Percentiles rank a stretch among this genome's conserved stretches.
Evolutionary conservation across 1,140 invertebrate genomes (phyloP).

Genomic region (Orchestia grillus): DNA sequence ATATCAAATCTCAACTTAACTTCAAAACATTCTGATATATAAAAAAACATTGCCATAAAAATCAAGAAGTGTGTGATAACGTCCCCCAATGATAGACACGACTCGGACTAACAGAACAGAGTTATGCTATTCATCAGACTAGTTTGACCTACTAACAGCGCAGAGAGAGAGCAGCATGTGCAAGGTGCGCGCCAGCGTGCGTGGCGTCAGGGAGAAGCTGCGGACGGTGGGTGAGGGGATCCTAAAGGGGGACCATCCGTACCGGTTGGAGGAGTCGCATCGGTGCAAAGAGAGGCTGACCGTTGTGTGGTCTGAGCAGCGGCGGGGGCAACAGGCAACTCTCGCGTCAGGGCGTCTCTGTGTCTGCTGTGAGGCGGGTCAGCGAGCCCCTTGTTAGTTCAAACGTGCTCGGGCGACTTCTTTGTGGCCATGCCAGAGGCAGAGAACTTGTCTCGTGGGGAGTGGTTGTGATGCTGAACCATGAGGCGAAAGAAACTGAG

Average conservation of each 20-base stretch:
- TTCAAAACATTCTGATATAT: not conserved
- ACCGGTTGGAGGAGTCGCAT: not conserved
- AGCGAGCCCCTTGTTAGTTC: not conserved
- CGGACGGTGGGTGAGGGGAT: constrained; percentile 3
- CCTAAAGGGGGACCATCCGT: not conserved
- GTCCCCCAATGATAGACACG: not conserved
- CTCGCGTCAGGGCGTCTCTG: not conserved
- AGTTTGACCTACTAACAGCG: not conserved
- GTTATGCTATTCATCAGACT: not conserved
- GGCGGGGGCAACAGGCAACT: not conserved
- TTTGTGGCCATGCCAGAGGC: not conserved
- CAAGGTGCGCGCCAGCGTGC: not conserved
- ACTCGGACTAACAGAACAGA: not conserved
- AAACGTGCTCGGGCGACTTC: not conserved
- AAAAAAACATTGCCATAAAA: not conserved
- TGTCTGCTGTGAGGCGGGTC: not conserved
- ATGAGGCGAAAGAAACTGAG: not conserved
- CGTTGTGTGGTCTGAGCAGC: not conserved
- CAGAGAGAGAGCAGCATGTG: not conserved
- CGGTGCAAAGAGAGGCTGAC: not conserved
- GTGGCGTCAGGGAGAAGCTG: not conserved
- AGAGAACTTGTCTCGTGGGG: not conserved
- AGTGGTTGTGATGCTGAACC: not conserved
- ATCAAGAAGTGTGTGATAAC: not conserved
- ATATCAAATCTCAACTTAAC: not conserved